These are phyloP conservation scores for Pegea sp. DNA, from an alignment of 23 tunicate genomes.

Conservation along the genomic window DNA sequence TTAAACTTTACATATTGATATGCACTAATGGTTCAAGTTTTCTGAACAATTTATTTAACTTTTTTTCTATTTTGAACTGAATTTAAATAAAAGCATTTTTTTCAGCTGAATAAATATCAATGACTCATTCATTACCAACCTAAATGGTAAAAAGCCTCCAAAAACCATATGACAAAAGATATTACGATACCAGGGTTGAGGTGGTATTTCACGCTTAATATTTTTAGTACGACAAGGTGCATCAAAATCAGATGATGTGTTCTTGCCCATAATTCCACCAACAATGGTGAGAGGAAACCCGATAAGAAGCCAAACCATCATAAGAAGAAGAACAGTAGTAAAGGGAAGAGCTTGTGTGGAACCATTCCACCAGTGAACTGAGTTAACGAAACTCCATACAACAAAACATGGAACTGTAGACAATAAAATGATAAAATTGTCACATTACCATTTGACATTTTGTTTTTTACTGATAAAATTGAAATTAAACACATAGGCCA, in stretches of 20 bases:
- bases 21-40: no score
- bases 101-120: no score
- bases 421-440: neutral
- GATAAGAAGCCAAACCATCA: constrained; percentile 63
- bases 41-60: no score
- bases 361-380: constrained; percentile 94
- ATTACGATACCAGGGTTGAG: constrained; percentile 88
- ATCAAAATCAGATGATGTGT: constrained; percentile 94
- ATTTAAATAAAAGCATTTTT: no score
- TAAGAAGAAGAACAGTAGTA: constrained; percentile 70
- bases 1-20: no score
- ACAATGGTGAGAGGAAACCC: constrained; percentile 92
- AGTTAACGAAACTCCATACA: constrained; percentile 84
- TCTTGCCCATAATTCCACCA: constrained; percentile 94
- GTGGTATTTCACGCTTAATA: constrained; percentile 81
- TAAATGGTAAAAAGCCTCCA: constrained; percentile 95
- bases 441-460: no score
- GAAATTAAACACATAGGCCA: no score
- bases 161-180: constrained; percentile 72
- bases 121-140: no score
- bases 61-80: no score
- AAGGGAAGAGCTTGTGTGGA: constrained; percentile 99
- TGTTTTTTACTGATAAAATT: no score
- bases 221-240: constrained; percentile 95
- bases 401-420: constrained; percentile 59